Conservation (phyloP, 2,888 invertebrate genomes). For the Dusona sp. region DNA sequence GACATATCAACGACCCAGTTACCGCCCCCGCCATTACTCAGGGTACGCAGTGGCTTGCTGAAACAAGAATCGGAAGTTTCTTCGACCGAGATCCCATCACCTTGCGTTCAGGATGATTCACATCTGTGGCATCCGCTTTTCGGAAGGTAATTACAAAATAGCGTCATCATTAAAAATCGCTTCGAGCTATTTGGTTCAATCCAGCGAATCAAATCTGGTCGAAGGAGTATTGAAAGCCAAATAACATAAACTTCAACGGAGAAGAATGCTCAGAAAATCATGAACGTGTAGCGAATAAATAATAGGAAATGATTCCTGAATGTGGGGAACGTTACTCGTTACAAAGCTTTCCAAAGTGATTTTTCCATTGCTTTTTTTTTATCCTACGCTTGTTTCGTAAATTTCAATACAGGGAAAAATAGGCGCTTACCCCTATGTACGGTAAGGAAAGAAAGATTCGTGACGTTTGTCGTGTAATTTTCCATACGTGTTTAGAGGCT, state of each 20-base stretch:
- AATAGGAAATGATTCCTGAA: neutral
- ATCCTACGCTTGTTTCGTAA: neutral
- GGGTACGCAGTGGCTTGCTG: constrained; percentile 80
- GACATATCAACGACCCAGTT: constrained; percentile 53
- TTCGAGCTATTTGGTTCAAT: neutral
- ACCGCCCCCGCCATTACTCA: constrained; percentile 76
- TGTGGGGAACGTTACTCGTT: neutral
- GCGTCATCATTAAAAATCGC: neutral
- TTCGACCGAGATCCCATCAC: constrained; percentile 79
- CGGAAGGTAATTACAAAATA: constrained; percentile 85
- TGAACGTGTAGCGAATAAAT: neutral
- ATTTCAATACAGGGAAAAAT: neutral
- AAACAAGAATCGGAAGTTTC: constrained; percentile 83
- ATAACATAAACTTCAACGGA: neutral
- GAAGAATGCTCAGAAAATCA: neutral
- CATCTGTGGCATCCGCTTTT: constrained; percentile 94
- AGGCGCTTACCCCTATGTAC: neutral
- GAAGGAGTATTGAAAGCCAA: neutral
- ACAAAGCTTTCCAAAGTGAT: neutral
- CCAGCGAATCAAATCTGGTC: too few species aligned
- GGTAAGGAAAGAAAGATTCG: constrained; percentile 31
- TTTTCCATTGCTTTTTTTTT: neutral
- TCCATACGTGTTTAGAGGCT: constrained; percentile 56
- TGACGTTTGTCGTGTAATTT: constrained; percentile 59
- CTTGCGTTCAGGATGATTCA: constrained; percentile 82